Evolutionary conservation across 2,888 invertebrate genomes (phyloP).

Genomic region (Cosmopolites sordidus): DNA sequence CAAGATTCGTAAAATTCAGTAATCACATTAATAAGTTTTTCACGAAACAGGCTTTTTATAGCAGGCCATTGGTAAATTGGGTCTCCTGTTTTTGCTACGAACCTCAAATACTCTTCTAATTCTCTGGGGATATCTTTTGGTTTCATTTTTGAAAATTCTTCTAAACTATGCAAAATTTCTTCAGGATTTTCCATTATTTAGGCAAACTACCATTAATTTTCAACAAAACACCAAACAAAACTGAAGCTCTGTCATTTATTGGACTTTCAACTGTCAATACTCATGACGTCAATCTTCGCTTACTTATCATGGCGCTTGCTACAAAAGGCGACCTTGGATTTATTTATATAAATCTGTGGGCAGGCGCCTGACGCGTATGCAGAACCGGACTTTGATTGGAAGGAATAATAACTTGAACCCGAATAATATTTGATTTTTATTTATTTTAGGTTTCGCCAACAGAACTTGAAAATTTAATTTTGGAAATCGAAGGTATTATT

Average conservation of each 20-base stretch:
- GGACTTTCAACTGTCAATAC: slow-evolving; percentile 1
- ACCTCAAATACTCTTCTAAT: slow-evolving; percentile 82
- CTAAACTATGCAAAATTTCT: slow-evolving; percentile 76
- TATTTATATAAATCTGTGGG: too few species aligned
- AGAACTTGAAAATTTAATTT: slow-evolving; percentile 73
- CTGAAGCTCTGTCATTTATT: background rate
- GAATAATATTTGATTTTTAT: slow-evolving; percentile 20
- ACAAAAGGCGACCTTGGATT: too few species aligned
- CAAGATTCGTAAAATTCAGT: slow-evolving; percentile 82
- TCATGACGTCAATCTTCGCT: background rate
- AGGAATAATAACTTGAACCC: too few species aligned
- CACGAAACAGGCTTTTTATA: slow-evolving; percentile 81
- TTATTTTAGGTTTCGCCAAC: slow-evolving; percentile 73
- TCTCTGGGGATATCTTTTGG: slow-evolving; percentile 81
- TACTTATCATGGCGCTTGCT: too few species aligned
- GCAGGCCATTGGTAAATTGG: slow-evolving; percentile 89
- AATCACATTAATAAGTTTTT: slow-evolving; percentile 81
- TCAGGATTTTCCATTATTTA: slow-evolving; percentile 75
- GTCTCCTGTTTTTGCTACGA: slow-evolving; percentile 91
- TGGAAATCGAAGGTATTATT: slow-evolving; percentile 65
- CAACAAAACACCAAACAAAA: slow-evolving; percentile 24
- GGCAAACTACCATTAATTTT: slow-evolving; percentile 17
- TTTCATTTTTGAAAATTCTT: slow-evolving; percentile 72
- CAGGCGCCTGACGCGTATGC: too few species aligned
- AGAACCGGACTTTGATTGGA: too few species aligned